A percentile compares a stretch with the other conserved stretches of the same genome.
These are phyloP conservation scores for Pseudachorutes palmiensis DNA, from an alignment of 1,140 invertebrate genomes.

Conservation along the genomic window DNA sequence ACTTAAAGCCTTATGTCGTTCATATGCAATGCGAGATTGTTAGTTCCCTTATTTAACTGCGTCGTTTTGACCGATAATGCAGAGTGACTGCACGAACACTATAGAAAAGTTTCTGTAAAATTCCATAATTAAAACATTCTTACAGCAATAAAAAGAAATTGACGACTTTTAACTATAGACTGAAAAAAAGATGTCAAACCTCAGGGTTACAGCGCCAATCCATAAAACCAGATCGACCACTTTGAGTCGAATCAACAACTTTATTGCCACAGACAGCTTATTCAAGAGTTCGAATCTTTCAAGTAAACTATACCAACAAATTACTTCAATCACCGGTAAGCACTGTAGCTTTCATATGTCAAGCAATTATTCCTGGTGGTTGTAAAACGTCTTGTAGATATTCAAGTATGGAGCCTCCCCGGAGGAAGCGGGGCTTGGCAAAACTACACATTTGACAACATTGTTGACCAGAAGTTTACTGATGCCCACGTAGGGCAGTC, in stretches of 20 bases:
- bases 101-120: no score
- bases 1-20: no score
- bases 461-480: slow-evolving; percentile 39
- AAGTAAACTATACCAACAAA: slow-evolving; percentile 22
- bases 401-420: background rate
- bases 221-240: slow-evolving; percentile 47
- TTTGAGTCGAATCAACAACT: slow-evolving; percentile 48
- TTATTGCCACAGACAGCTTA: slow-evolving; percentile 45
- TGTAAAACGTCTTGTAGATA: no score
- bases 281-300: slow-evolving; percentile 28
- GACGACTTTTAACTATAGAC: no score
- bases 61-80: no score
- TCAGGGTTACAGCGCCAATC: slow-evolving; percentile 21
- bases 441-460: slow-evolving; percentile 14
- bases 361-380: background rate
- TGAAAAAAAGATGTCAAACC: background rate
- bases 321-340: background rate
- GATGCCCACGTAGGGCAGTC: slow-evolving; percentile 42
- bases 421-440: slow-evolving; percentile 15
- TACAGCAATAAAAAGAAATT: no score
- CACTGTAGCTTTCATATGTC: background rate
- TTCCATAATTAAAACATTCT: no score
- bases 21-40: no score
- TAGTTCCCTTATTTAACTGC: no score
- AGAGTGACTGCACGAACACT: no score